Percentiles rank a stretch among this genome's conserved stretches.
Conservation (phyloP, 37 sponge, comb jelly and placozoan genomes). For the Agelas oroides region DNA sequence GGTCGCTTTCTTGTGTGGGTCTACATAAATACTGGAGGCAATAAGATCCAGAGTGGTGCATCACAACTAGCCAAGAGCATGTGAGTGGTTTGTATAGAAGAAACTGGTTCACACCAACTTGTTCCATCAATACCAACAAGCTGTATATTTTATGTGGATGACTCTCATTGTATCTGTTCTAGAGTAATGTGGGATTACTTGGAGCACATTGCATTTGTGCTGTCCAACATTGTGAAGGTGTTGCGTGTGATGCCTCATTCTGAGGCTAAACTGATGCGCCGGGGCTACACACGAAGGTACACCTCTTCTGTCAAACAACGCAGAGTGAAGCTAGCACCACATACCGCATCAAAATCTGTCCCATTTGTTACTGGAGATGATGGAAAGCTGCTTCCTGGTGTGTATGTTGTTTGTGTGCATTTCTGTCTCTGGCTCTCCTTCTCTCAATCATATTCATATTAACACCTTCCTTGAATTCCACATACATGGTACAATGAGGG, state of each 20-base stretch:
- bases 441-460: too few relatives aligned
- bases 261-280: neutral
- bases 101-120: too few relatives aligned
- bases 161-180: neutral
- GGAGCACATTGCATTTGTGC: neutral
- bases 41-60: slow-evolving; percentile 40
- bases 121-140: too few relatives aligned
- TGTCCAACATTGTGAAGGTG: slow-evolving; percentile 2
- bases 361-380: slow-evolving; percentile 29
- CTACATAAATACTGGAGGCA: slow-evolving; percentile 71
- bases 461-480: too few relatives aligned
- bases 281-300: neutral
- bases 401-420: neutral
- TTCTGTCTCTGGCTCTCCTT: too few relatives aligned
- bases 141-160: too few relatives aligned
- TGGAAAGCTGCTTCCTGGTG: slow-evolving; percentile 30
- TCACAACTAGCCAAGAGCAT: slow-evolving; percentile 18
- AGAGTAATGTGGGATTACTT: slow-evolving; percentile 50
- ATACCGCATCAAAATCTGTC: neutral
- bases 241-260: slow-evolving; percentile 9
- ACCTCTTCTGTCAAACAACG: neutral
- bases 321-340: neutral
- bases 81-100: slow-evolving; percentile 8
- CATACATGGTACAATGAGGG: too few relatives aligned
- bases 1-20: slow-evolving; percentile 75